Base-by-base conservation (phyloP, 2,113 vertebrate genomes). In the Notiomystis cincta region DNA sequence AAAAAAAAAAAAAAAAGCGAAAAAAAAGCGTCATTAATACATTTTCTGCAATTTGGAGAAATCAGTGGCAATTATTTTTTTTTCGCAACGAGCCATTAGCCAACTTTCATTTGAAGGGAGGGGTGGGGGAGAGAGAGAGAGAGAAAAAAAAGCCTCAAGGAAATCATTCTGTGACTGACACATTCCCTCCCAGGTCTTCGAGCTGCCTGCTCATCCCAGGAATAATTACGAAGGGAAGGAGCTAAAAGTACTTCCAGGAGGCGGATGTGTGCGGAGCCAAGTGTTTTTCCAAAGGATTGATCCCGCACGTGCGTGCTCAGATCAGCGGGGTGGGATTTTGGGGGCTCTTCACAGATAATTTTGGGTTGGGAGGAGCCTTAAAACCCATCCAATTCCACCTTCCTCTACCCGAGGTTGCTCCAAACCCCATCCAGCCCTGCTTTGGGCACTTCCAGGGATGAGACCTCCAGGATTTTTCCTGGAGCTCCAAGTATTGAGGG, bases 1-100 rank as follows among this genome's bases (percentile, higher is more conserved):
- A 0, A 7, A 5, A 20, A 60, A 37, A 53, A 51, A n/a, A 62
- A 18, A 19, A 47, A 87, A 95, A 95, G 93, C 11, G 8, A 17
- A 11, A 14, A 22, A 89, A 96, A 93, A 87, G 54, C 83, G 85
- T 96, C 95, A 96, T 97, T 96, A 97, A 97, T 97, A 95, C 93
- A 82, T 97, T 96, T 97, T 92, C 80, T 80, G 93, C 96, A 95
- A 96, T 97, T 95, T 94, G 94, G 89, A 89, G 87, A 96, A 97
- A 97, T 97, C 92, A 96, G 95, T 3, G 38, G 93, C 96, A 96
- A 96, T 97, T 96, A 96, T 96, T 95, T 80, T 78, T 80, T 78
- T 84, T 75, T 44, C 33, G 48, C 64, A 89, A 90, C 28, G 91
- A 96, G 86, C 95, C 91, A 94, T 96, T 93, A 96, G 88, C 83